Percentiles rank a stretch among this genome's conserved stretches.
Conservation (phyloP, 1,140 invertebrate species). For the Proales similis region DNA sequence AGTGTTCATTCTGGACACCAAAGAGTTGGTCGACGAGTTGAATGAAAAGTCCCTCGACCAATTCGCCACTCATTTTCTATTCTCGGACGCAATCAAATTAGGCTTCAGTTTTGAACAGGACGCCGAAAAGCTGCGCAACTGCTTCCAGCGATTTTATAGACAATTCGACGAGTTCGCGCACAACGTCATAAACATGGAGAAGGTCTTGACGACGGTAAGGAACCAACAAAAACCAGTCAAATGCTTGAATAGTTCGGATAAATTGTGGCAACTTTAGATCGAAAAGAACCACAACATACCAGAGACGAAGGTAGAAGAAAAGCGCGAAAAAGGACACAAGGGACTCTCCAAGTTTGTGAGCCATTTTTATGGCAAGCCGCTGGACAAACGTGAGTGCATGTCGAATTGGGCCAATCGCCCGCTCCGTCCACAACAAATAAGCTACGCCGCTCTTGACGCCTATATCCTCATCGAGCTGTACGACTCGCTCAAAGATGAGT, state of each 20-base stretch:
- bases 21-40: slow-evolving; percentile 11
- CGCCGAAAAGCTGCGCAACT: slow-evolving; percentile 28
- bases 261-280: too few species aligned
- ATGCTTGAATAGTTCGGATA: too few species aligned
- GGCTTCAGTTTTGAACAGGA: slow-evolving; percentile 32
- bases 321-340: too few species aligned
- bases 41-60: background rate
- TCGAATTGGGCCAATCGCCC: slow-evolving; percentile 36
- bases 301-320: too few species aligned
- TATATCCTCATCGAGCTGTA: slow-evolving; percentile 22
- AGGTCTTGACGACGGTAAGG: slow-evolving; percentile 16
- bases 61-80: slow-evolving; percentile 20
- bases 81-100: slow-evolving; percentile 25
- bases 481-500: too few species aligned
- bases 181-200: slow-evolving; percentile 21
- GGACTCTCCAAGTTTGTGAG: slow-evolving; percentile 23
- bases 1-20: slow-evolving; percentile 21
- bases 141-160: slow-evolving; percentile 13
- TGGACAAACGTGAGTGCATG: slow-evolving; percentile 36
- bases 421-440: slow-evolving; percentile 19
- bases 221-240: too few species aligned
- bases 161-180: slow-evolving; percentile 25
- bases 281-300: too few species aligned
- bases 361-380: slow-evolving; percentile 17
- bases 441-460: slow-evolving; percentile 20